phyloP scores from a whole-genome alignment of 2,888 invertebrate species.

The Phlogophora meticulosa region DNA sequence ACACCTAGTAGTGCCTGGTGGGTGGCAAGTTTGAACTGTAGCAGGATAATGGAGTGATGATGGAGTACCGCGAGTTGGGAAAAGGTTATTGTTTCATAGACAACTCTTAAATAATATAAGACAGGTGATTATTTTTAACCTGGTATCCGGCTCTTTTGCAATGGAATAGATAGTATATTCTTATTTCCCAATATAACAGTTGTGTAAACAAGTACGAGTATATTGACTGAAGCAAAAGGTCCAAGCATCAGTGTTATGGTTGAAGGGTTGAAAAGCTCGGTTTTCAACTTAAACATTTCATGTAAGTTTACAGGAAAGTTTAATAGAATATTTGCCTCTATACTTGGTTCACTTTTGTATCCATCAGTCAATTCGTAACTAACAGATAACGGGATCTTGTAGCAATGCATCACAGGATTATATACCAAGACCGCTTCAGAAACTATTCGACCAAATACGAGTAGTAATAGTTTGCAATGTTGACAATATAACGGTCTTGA shows the following conservation, averaged over 20 bases:
- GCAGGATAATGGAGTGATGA: conserved; percentile 64
- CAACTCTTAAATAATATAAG: neutral
- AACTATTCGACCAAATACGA: conserved; percentile 42
- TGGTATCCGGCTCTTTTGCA: no score
- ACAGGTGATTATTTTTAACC: neutral
- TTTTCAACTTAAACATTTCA: no score
- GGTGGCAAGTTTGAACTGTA: conserved; percentile 69
- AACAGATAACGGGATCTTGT: conserved; percentile 26
- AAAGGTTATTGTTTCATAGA: conserved; percentile 11
- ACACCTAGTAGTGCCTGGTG: conserved; percentile 78
- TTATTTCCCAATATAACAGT: no score
- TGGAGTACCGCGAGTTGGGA: conserved; percentile 39
- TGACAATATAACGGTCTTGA: conserved; percentile 11
- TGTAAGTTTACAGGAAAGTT: no score
- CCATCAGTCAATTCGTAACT: neutral
- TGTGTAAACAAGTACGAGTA: no score
- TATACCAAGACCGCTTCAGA: conserved; percentile 4
- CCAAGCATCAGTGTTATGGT: neutral
- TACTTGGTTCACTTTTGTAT: neutral
- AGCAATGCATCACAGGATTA: conserved; percentile 45
- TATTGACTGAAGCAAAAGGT: neutral
- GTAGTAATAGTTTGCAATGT: conserved; percentile 42
- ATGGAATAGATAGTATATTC: neutral
- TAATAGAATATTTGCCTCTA: no score
- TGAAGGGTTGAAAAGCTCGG: neutral